Conservation (phyloP, 1,140 invertebrate genomes). For the Callitettix versicolor region DNA sequence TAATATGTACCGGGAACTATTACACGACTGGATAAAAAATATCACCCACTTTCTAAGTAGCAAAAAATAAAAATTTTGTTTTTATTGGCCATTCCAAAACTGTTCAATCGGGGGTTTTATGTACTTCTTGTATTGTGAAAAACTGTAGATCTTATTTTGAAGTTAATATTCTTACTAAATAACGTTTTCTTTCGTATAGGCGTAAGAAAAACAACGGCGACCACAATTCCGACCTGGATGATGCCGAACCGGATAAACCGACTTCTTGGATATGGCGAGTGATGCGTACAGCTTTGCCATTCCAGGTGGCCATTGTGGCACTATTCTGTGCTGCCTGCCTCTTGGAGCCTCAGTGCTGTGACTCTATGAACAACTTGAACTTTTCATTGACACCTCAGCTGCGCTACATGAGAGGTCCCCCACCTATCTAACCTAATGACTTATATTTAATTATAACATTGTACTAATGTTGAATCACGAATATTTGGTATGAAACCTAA, state of each 20-base stretch:
- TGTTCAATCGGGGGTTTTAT: too few species aligned
- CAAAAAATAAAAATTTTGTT: too few species aligned
- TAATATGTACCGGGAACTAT: too few species aligned
- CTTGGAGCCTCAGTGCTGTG: slow-evolving; percentile 72
- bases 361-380: slow-evolving; percentile 70
- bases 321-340: slow-evolving; percentile 71
- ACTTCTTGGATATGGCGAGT: slow-evolving; percentile 63
- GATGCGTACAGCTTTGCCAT: slow-evolving; percentile 61
- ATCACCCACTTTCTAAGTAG: too few species aligned
- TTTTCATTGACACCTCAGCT: slow-evolving; percentile 73
- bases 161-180: too few species aligned
- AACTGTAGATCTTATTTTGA: too few species aligned
- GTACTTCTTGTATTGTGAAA: too few species aligned
- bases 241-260: slow-evolving; percentile 33
- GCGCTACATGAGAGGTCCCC: slow-evolving; percentile 72
- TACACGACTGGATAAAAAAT: too few species aligned
- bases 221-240: slow-evolving; percentile 16
- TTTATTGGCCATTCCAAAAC: too few species aligned
- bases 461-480: too few species aligned
- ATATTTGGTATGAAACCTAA: too few species aligned
- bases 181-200: slow-evolving; percentile 2
- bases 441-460: background rate
- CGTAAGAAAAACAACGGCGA: background rate
- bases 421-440: slow-evolving; percentile 60
- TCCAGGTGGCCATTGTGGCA: slow-evolving; percentile 71